phyloP scores from a whole-genome alignment of 2,888 invertebrate genomes.

The Pecten maximus region DNA sequence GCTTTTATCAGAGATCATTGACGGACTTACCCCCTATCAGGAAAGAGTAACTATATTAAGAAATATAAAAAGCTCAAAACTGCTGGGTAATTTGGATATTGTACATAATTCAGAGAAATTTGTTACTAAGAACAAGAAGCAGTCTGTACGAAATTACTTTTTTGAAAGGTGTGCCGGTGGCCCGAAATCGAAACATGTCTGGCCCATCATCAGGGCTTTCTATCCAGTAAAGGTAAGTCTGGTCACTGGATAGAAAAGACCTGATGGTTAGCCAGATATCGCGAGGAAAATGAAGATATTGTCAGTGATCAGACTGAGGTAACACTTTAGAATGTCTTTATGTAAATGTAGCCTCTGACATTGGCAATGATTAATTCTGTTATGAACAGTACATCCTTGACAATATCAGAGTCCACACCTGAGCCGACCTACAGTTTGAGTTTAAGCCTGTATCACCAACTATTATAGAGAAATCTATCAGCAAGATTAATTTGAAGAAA shows the following conservation, averaged over 20 bases:
- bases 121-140: too few species aligned
- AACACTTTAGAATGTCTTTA: slow-evolving; percentile 41
- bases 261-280: too few species aligned
- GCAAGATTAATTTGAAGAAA: too few species aligned
- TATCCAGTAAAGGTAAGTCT: slow-evolving; percentile 3
- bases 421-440: too few species aligned
- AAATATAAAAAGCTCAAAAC: slow-evolving; percentile 1
- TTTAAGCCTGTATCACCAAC: too few species aligned
- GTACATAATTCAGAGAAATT: slow-evolving; percentile 38
- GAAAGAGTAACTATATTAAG: background rate
- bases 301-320: slow-evolving; percentile 2
- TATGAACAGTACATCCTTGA: too few species aligned
- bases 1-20: background rate
- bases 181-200: slow-evolving; percentile 40
- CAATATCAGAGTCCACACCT: too few species aligned
- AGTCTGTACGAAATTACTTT: slow-evolving; percentile 30
- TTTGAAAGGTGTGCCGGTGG: slow-evolving; percentile 46
- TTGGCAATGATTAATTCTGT: too few species aligned
- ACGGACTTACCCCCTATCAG: slow-evolving; percentile 30
- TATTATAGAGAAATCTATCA: too few species aligned
- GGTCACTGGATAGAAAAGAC: background rate
- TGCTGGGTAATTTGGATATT: slow-evolving; percentile 42
- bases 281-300: slow-evolving; percentile 41
- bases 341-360: slow-evolving; percentile 45
- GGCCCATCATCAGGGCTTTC: slow-evolving; percentile 46